Evolutionary conservation across 2,888 invertebrate species (phyloP).

Genomic region (Phania funesta): DNA sequence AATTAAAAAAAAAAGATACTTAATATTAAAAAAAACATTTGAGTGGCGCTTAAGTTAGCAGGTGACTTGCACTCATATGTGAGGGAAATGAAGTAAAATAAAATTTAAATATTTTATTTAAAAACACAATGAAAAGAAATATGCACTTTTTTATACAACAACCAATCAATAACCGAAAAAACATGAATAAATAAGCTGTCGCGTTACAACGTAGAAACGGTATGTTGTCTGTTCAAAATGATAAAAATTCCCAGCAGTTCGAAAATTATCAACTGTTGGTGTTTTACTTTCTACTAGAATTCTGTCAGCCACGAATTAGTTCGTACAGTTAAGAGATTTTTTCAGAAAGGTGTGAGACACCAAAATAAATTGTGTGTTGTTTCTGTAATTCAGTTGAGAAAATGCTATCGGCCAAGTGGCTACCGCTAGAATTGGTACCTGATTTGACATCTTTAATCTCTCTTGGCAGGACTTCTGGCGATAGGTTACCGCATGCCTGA

Average conservation of each 20-base stretch:
- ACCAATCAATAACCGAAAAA: conserved; percentile 32
- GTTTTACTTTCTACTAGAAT: background rate
- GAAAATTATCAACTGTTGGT: background rate
- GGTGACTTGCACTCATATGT: conserved; percentile 34
- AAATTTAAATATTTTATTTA: conserved; percentile 44
- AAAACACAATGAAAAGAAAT: conserved; percentile 36
- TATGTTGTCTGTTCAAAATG: conserved; percentile 18
- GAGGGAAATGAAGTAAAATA: conserved; percentile 20
- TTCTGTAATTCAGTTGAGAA: too few species aligned
- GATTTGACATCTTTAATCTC: too few species aligned
- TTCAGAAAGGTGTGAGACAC: too few species aligned
- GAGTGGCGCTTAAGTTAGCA: conserved; percentile 54
- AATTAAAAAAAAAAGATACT: conserved; percentile 11
- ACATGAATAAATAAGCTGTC: conserved; percentile 47
- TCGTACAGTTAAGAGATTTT: too few species aligned
- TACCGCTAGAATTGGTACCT: too few species aligned
- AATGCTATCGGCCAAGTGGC: too few species aligned
- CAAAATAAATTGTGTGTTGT: too few species aligned
- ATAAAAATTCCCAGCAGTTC: conserved; percentile 38
- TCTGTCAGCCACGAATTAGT: too few species aligned
- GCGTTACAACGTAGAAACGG: conserved; percentile 13
- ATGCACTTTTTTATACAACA: conserved; percentile 3
- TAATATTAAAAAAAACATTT: conserved; percentile 40
- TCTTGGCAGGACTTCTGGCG: too few species aligned
- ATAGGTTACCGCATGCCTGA: too few species aligned